Evolutionary conservation across 2,113 vertebrate species (phyloP).

Genomic region (Oriolus oriolus): DNA sequence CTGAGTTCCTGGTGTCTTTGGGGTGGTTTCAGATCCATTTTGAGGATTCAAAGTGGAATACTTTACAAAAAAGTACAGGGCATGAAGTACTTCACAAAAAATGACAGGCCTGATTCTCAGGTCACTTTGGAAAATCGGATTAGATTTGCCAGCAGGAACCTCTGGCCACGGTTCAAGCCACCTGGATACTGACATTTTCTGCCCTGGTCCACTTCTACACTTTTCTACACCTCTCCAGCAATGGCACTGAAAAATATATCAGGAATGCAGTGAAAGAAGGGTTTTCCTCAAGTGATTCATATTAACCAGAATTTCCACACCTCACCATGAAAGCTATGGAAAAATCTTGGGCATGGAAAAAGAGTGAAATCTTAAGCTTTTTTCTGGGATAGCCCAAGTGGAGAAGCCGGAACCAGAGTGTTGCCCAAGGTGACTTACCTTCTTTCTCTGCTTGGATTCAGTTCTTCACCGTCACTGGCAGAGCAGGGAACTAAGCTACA

Average conservation of each 20-base stretch:
- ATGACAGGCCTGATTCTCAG: neutral
- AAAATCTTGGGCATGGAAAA: neutral
- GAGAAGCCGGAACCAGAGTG: neutral
- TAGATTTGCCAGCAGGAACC: neutral
- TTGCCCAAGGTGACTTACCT: neutral
- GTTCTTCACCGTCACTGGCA: neutral
- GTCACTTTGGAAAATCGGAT: neutral
- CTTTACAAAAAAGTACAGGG: neutral
- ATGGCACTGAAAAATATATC: neutral
- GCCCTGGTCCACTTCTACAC: neutral
- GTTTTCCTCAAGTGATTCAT: neutral
- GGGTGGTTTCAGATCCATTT: neutral
- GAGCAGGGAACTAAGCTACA: neutral
- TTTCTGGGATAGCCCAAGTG: neutral
- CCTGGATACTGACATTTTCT: neutral
- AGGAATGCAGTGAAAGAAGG: neutral
- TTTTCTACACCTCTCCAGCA: neutral
- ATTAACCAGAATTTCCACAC: neutral
- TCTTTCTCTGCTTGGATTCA: neutral
- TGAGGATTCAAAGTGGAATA: neutral
- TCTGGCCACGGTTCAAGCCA: neutral
- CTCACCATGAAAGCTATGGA: neutral
- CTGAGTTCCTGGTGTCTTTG: neutral
- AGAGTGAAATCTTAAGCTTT: neutral
- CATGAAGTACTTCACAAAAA: neutral